Evolutionary conservation across 2,797 vertebrate genomes (phyloP), one percentile per base, ranked within the genome.

Genomic region (Clarias fuscus): DNA sequence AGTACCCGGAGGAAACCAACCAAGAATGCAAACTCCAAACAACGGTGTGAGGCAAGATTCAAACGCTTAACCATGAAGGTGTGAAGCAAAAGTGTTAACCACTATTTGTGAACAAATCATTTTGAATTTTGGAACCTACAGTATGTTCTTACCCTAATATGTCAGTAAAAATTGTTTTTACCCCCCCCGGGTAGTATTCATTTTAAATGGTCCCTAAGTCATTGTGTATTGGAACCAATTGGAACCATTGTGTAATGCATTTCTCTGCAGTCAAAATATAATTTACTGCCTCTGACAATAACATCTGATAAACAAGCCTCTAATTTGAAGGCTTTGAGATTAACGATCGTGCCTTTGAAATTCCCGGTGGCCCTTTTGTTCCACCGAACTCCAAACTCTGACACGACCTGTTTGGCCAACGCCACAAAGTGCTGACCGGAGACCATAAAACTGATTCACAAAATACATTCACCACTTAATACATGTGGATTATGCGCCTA

Each of bases 401-500:
- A 77, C 53, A 65, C 71, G 91, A 92, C 91, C 90, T 84, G 86
- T 64, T 80, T 90, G 89, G 88, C 90, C 81, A n/a, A 64, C 82
- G 86, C 87, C 90, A 92, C 92, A 87, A 84, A 87, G 85, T 84
- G 86, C 91, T 91, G 89, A 90, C 83, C 90, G 88, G 89, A 86
- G 84, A 91, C 90, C 89, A 91, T 93, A 91, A 95, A 94, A 92
- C 89, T 79, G 85, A 90, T 92, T 92, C 88, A 91, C 89, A 93
- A 94, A 93, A 92, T 91, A 91, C 90, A 94, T 91, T 90, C 91
- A 91, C 88, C 84, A 89, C 93, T 95, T 91, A 93, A 92, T 93
- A 92, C 92, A 94, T 92, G 93, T 92, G 93, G 93, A 96, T 95
- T 93, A 95, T 92, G 91, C 91, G 91, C 93, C 93, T 93, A 92